A percentile compares a stretch with the other conserved stretches of the same genome.
Conservation (phyloP, 2,113 vertebrate species). For the Coptodon bakossiorum region DNA sequence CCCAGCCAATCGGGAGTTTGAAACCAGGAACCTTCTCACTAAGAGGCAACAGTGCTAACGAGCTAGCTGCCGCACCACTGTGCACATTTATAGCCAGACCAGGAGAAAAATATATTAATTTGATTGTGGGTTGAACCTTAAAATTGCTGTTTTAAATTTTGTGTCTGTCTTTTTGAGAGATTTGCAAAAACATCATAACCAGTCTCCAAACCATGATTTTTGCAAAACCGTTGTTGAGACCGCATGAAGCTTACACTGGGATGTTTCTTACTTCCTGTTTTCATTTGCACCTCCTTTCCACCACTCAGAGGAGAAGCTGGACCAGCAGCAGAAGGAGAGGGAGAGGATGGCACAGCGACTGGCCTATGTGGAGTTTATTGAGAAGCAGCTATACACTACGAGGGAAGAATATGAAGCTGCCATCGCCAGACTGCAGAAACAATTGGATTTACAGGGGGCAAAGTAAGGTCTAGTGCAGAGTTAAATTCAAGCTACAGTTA, state of each 20-base stretch:
- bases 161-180: not conserved
- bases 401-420: constrained; percentile 53
- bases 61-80: not conserved
- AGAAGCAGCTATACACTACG: constrained; percentile 61
- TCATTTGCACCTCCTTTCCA: not conserved
- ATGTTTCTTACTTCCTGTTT: not conserved
- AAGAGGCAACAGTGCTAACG: not conserved
- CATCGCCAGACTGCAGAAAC: constrained; percentile 33
- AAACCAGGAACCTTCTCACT: not conserved
- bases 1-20: not conserved
- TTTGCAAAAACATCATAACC: not conserved
- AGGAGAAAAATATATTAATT: not conserved
- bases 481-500: not conserved
- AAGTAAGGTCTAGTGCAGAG: not conserved
- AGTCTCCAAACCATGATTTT: accelerated
- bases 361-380: constrained; percentile 22
- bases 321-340: constrained; percentile 67
- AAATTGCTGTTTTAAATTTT: not conserved
- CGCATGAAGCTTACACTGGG: accelerated
- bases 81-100: not conserved
- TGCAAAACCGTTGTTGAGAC: not conserved
- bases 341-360: not conserved
- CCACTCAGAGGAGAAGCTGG: constrained; percentile 65
- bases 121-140: not conserved
- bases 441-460: constrained; percentile 61